Percentiles rank a stretch among this genome's conserved stretches.
Evolutionary conservation across 2,797 vertebrate species (phyloP).

Genomic region (Pantherophis vulpinus): DNA sequence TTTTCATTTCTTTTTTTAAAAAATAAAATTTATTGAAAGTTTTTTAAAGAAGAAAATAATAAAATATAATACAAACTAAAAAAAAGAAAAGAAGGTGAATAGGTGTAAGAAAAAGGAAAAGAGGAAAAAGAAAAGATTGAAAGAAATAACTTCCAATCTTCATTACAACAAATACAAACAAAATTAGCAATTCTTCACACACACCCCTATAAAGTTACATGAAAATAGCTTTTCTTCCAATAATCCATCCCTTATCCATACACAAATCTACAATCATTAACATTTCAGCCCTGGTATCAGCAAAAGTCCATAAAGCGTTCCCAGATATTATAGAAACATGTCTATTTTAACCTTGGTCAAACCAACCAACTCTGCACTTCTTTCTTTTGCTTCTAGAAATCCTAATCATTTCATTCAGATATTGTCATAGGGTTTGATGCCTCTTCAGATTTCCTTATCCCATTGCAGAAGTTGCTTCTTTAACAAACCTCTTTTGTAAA

Average conservation of each 20-base stretch:
- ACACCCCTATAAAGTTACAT: not conserved
- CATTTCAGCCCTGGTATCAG: not conserved
- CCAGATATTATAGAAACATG: not conserved
- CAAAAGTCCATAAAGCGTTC: not conserved
- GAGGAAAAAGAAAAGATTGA: not conserved
- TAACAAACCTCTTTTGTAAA: not conserved
- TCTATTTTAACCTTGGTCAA: not conserved
- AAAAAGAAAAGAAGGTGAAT: not conserved
- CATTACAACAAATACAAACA: not conserved
- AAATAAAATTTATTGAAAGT: not conserved
- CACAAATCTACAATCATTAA: not conserved
- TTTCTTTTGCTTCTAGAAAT: not conserved
- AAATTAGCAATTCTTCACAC: not conserved
- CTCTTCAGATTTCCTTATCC: not conserved
- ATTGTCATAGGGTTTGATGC: not conserved
- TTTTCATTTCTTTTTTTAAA: not conserved
- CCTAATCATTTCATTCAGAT: not conserved
- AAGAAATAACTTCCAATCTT: not conserved
- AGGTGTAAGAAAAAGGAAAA: not conserved
- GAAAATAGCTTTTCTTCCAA: not conserved
- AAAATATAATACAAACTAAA: not conserved
- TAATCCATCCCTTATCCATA: not conserved
- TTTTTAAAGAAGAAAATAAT: not conserved
- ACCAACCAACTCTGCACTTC: not conserved
- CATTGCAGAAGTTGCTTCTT: not conserved